phyloP scores from a whole-genome alignment of 1,140 invertebrate species.

The Danaus melanippus region DNA sequence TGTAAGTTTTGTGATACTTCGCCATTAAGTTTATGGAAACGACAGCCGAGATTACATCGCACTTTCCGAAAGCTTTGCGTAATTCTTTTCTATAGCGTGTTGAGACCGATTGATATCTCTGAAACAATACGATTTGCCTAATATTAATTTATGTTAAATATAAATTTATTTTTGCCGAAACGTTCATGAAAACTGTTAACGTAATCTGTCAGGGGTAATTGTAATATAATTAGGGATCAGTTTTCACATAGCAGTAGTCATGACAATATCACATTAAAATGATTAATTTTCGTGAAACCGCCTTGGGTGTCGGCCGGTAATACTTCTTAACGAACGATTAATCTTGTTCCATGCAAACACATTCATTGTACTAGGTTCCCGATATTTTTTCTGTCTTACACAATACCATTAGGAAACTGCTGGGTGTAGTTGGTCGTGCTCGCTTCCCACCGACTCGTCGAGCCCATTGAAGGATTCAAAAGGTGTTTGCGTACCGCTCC shows the following conservation, averaged over 20 bases:
- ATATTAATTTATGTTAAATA: too few relatives aligned
- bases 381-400: constrained; percentile 65
- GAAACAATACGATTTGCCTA: constrained; percentile 32
- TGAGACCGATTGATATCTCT: constrained; percentile 29
- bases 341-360: constrained; percentile 60
- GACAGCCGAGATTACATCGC: constrained; percentile 65
- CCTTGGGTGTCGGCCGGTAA: constrained; percentile 41
- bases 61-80: constrained; percentile 68
- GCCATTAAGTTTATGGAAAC: constrained; percentile 71
- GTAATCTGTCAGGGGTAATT: constrained; percentile 67
- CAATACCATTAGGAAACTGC: constrained; percentile 67
- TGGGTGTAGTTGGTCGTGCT: constrained; percentile 59
- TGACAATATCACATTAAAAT: constrained; percentile 67
- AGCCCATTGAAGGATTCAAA: constrained; percentile 66
- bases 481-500: constrained; percentile 64
- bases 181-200: constrained; percentile 32
- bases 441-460: constrained; percentile 46
- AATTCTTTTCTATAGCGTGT: constrained; percentile 47
- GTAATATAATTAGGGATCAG: constrained; percentile 65
- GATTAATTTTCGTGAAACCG: constrained; percentile 65
- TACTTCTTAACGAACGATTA: constrained; percentile 53
- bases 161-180: constrained; percentile 20
- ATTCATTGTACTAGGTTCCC: constrained; percentile 54
- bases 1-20: constrained; percentile 71
- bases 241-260: constrained; percentile 52